A percentile compares a stretch with the other conserved stretches of the same genome.
Conservation (phyloP, 2,113 vertebrate genomes). For the Isurus oxyrinchus region DNA sequence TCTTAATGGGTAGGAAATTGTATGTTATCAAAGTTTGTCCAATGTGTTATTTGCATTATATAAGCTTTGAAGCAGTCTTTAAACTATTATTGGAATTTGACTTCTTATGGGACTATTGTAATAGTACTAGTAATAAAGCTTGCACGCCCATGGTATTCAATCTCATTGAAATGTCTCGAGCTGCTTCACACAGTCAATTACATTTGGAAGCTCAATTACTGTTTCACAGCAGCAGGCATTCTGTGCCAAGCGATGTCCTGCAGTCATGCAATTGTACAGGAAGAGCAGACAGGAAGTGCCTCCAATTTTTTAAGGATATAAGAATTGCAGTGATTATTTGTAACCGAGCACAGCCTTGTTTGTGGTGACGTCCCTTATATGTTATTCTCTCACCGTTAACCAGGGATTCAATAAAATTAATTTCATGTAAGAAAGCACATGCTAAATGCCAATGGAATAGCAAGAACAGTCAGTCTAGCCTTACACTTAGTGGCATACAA, state of each 20-base stretch:
- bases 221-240: not conserved
- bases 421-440: not conserved
- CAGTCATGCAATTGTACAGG: not conserved
- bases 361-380: not conserved
- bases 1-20: not conserved
- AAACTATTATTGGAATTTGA: not conserved
- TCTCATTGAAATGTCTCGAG: not conserved
- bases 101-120: not conserved
- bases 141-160: not conserved
- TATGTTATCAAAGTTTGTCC: not conserved
- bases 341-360: not conserved
- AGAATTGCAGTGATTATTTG: not conserved
- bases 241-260: not conserved
- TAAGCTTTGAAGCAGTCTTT: not conserved
- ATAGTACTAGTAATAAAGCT: not conserved
- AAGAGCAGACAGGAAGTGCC: not conserved
- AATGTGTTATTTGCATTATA: not conserved
- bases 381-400: not conserved
- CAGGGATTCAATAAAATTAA: not conserved
- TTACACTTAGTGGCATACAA: no score
- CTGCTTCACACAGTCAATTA: not conserved
- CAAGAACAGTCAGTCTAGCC: not conserved
- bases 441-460: not conserved
- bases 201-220: not conserved
- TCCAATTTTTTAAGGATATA: not conserved